These are phyloP conservation scores for Nerophis lumbriciformis DNA, from an alignment of 2,113 vertebrate genomes.

Conservation along the genomic window DNA sequence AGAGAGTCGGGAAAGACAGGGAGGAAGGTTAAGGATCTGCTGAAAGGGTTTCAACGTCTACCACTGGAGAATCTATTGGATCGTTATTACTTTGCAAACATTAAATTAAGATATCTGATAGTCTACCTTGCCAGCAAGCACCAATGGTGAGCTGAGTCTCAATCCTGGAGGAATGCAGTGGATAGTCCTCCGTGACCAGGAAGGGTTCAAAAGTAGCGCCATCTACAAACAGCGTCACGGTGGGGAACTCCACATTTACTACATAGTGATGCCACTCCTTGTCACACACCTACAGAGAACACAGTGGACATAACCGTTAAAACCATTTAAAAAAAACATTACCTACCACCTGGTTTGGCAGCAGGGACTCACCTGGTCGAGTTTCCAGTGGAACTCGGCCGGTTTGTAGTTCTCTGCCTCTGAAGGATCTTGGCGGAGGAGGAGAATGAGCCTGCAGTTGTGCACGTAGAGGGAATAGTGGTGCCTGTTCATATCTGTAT, in stretches of 20 bases:
- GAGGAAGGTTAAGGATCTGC: conserved; percentile 56
- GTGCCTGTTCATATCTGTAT: conserved; percentile 91
- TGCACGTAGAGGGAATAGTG: conserved; percentile 89
- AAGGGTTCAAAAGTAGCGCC: conserved; percentile 87
- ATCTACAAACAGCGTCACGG: conserved; percentile 85
- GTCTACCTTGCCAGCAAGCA: conserved; percentile 96
- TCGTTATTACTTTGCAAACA: not conserved
- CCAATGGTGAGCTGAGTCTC: conserved; percentile 91
- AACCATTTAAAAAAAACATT: not conserved
- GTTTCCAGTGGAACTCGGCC: conserved; percentile 96
- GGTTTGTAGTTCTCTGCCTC: conserved; percentile 84
- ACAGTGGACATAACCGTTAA: not conserved
- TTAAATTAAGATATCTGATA: conserved; percentile 1
- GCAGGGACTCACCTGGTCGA: conserved; percentile 79
- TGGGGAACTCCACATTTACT: conserved; percentile 85
- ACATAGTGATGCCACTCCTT: conserved; percentile 98
- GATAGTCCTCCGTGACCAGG: conserved; percentile 92
- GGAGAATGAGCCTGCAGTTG: conserved; percentile 88
- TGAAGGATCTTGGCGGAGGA: conserved; percentile 86
- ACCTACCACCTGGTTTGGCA: not conserved
- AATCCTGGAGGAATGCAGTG: conserved; percentile 83
- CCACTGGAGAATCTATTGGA: conserved; percentile 10
- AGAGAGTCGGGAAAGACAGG: conserved; percentile 74
- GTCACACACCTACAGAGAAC: conserved; percentile 82
- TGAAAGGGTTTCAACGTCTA: conserved; percentile 41